Base-by-base conservation (phyloP, 2,888 invertebrate species). In the Agriopis leucophaearia region DNA sequence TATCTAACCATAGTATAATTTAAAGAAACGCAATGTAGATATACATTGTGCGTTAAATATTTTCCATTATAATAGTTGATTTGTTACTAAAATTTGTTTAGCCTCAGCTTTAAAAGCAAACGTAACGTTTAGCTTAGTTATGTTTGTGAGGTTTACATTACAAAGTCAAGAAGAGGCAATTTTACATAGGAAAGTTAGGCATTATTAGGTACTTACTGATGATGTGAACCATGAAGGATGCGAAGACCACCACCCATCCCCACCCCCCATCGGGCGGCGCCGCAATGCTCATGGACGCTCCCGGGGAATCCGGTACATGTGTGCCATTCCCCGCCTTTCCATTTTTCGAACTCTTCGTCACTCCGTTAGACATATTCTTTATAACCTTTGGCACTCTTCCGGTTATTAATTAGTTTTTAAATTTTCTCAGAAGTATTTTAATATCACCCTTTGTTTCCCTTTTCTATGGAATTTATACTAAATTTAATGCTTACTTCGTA, bases 171-270 rank as follows among this genome's bases (percentile, higher is more conserved):
- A 42, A 1, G 12, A 12, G 12, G 42, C 2, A 42, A 42, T 13
- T 13, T 13, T 13, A 42, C 12, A 15, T 15, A 47, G 12, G 10
- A 36, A 35, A 13, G 36, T 35, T 36, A 36, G 36, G 8, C 12
- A 16, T 13, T 42, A 42, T 55, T 15, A 42, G 44, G 40, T 90
- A 97, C 97, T 97, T 89, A 98, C 98, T 97, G 91, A 98, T 95
- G 78, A 98, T 96, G 92, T 99, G 99, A 80, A 99, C 98, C 96
- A 99, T 97, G 92, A 99, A 99, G 8, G 99, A 99, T 35, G 97
- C 98, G 84, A 98, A 97, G 64, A 98, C 98, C 60, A 99, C 97
- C 90, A 97, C 95, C 98, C 98, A 98, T 0, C 99, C 99, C 98
- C 98, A 99, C 12, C 98, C 99, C 0, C 98, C 98, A 84, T 98